A percentile compares a stretch with the other conserved stretches of the same genome.
Evolutionary conservation across 1,140 invertebrate species (phyloP).

Genomic region (Caerostris darwini): DNA sequence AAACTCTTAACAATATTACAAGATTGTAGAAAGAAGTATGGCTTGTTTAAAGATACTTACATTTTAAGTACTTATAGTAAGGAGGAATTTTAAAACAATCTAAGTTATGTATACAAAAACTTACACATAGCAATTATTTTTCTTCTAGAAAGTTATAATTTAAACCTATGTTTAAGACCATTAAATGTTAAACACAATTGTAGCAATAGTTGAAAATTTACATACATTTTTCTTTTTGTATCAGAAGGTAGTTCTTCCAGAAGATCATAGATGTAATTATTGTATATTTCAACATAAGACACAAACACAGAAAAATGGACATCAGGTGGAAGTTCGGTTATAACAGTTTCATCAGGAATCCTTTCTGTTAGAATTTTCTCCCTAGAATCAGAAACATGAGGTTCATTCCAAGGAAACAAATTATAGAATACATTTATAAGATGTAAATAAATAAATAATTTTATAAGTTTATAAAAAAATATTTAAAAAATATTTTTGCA

Average conservation of each 20-base stretch:
- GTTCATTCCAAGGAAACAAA: background rate
- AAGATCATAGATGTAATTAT: conserved; percentile 98
- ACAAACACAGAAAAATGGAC: conserved; percentile 95
- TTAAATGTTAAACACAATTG: too few relatives aligned
- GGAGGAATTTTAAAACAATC: background rate
- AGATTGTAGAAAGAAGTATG: too few relatives aligned
- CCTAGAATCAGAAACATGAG: background rate
- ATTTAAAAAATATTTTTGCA: background rate
- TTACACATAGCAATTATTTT: background rate
- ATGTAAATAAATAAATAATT: background rate
- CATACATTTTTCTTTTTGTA: conserved; percentile 2
- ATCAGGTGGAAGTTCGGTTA: conserved; percentile 89
- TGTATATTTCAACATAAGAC: conserved; percentile 98
- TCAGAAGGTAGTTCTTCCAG: conserved; percentile 86
- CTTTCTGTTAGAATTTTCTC: conserved; percentile 77
- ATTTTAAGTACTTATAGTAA: background rate
- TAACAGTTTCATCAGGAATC: conserved; percentile 84
- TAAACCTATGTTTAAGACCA: too few relatives aligned
- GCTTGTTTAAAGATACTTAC: too few relatives aligned
- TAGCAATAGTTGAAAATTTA: background rate
- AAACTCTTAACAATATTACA: too few relatives aligned
- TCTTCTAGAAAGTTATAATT: too few relatives aligned
- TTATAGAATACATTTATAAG: background rate
- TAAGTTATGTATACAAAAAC: background rate
- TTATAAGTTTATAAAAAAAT: background rate